Percentiles rank a stretch among this genome's conserved stretches.
Conservation (phyloP, 1,140 invertebrate genomes). For the Drosophila virilis region DNA sequence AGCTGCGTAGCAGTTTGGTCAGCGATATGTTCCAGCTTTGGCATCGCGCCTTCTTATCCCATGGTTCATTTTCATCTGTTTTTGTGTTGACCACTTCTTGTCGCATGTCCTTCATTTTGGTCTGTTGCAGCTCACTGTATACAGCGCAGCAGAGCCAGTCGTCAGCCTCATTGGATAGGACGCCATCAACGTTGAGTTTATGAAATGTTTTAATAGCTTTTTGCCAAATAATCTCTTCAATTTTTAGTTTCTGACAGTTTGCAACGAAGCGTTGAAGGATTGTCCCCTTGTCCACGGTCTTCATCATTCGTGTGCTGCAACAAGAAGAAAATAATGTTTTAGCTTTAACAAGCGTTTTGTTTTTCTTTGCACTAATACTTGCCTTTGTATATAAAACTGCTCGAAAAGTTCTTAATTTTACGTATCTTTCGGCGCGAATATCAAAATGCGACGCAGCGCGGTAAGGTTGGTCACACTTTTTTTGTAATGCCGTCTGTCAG, state of each 20-base stretch:
- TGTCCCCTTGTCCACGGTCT: conserved; percentile 12
- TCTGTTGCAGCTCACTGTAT: conserved; percentile 56
- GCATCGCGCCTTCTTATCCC: conserved; percentile 6
- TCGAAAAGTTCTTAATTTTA: conserved; percentile 11
- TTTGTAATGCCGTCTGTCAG: background rate
- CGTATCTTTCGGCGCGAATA: conserved; percentile 37
- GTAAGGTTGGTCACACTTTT: conserved; percentile 33
- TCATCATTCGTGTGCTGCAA: conserved; percentile 13
- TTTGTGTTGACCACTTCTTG: background rate
- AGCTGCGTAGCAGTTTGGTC: conserved; percentile 90
- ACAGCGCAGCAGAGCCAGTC: conserved; percentile 66
- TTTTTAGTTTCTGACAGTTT: conserved; percentile 44
- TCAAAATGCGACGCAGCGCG: conserved; percentile 43
- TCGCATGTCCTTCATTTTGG: conserved; percentile 55
- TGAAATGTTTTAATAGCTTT: conserved; percentile 45
- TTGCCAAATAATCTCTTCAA: conserved; percentile 30
- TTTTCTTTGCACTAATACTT: background rate
- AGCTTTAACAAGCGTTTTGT: too few species aligned
- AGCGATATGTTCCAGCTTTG: conserved; percentile 65
- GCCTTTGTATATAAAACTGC: conserved; percentile 3
- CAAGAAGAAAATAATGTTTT: background rate
- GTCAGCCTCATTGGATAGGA: conserved; percentile 44
- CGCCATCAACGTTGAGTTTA: conserved; percentile 41
- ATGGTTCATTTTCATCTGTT: background rate
- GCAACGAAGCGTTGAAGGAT: conserved; percentile 30